Percentiles rank a stretch among this genome's conserved stretches.
Evolutionary conservation across 64 coral and sea anemone genomes (phyloP).

Genomic region (Montipora foliosa): DNA sequence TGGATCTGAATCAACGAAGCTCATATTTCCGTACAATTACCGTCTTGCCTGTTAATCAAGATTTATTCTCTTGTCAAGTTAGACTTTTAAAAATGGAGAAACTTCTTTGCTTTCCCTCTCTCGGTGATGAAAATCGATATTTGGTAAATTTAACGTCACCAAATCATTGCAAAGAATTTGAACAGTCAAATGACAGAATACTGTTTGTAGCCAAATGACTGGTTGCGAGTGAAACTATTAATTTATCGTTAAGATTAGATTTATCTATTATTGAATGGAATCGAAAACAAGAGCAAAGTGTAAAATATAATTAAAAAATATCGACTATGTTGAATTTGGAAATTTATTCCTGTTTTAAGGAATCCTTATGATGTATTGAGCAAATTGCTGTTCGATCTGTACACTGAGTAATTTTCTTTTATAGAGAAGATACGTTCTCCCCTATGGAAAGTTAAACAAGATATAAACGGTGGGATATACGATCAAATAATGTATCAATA

Average conservation of each 20-base stretch:
- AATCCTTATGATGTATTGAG: slow-evolving; percentile 9
- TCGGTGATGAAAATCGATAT: neutral
- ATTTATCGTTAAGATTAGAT: slow-evolving; percentile 6
- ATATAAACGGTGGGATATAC: neutral
- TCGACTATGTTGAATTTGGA: slow-evolving; percentile 34
- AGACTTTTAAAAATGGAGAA: neutral
- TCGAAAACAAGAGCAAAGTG: slow-evolving; percentile 17
- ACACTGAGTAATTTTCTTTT: slow-evolving; percentile 1
- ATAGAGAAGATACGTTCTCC: neutral
- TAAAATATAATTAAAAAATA: slow-evolving; percentile 33
- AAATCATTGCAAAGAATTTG: neutral
- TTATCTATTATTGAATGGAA: slow-evolving; percentile 31
- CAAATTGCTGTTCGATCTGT: slow-evolving; percentile 3
- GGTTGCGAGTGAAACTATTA: neutral
- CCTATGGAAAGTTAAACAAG: neutral
- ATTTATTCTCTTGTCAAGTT: neutral
- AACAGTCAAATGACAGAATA: neutral
- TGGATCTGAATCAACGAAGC: neutral
- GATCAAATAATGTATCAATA: slow-evolving; percentile 40
- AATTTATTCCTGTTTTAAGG: slow-evolving; percentile 45
- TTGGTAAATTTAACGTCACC: neutral
- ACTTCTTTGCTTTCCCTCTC: neutral
- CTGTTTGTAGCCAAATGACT: neutral
- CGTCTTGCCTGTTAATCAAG: slow-evolving; percentile 37
- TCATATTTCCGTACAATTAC: slow-evolving; percentile 37